Evolutionary conservation across 2,113 vertebrate genomes (phyloP).

Genomic region (Colius striatus): DNA sequence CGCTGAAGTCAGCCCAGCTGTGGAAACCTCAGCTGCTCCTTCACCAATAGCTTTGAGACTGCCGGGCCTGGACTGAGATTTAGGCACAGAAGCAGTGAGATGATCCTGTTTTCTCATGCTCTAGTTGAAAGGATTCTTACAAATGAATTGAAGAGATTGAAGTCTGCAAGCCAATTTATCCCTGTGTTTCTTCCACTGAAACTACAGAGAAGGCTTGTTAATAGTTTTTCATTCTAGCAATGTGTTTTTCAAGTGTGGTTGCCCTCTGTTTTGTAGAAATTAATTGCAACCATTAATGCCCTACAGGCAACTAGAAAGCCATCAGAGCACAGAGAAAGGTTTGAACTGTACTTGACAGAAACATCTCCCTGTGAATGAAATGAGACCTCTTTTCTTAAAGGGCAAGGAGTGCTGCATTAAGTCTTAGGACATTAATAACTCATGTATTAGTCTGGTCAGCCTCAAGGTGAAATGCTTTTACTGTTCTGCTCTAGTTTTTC

Average conservation of each 20-base stretch:
- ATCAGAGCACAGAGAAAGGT: neutral
- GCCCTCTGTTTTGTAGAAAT: neutral
- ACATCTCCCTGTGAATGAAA: neutral
- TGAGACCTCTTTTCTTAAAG: neutral
- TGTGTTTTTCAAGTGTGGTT: neutral
- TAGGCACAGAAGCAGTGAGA: neutral
- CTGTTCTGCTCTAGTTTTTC: neutral
- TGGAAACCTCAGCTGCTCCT: neutral
- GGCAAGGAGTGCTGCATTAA: neutral
- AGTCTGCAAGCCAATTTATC: neutral
- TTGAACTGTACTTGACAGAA: neutral
- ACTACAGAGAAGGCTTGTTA: neutral
- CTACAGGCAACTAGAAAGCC: neutral
- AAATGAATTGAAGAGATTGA: neutral
- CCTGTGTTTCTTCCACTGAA: neutral
- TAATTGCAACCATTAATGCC: neutral
- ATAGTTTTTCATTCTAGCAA: neutral
- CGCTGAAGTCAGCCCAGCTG: neutral
- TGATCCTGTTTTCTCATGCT: neutral
- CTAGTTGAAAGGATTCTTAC: neutral
- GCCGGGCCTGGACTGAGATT: neutral
- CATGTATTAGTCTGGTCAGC: neutral
- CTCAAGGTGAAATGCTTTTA: neutral
- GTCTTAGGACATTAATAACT: neutral
- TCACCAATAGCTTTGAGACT: neutral